Conservation (phyloP, 2,113 vertebrate genomes). For the Opisthocomus hoazin region DNA sequence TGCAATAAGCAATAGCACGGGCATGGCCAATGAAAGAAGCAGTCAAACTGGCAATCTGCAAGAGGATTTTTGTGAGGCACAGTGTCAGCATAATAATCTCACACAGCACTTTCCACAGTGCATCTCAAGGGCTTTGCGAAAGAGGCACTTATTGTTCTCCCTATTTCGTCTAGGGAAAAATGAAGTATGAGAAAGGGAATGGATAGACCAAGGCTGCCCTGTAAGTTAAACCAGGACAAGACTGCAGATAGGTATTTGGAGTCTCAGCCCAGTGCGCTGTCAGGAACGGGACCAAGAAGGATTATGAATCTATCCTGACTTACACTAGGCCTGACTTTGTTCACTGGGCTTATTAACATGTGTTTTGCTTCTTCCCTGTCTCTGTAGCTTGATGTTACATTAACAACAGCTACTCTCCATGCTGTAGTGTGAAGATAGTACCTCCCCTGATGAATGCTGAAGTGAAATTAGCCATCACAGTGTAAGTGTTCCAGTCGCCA, state of each 20-base stretch:
- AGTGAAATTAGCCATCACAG: background rate
- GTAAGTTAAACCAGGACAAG: background rate
- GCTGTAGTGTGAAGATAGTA: background rate
- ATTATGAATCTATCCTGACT: background rate
- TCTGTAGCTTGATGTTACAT: background rate
- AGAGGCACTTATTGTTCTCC: background rate
- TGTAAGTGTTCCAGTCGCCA: slow-evolving; percentile 5
- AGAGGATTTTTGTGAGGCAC: background rate
- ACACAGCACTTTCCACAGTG: background rate
- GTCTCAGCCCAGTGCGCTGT: background rate
- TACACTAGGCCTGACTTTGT: background rate
- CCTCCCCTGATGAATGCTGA: background rate
- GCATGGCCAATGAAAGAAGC: background rate
- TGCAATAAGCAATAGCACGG: background rate
- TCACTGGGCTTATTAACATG: background rate
- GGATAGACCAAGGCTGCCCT: background rate
- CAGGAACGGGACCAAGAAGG: background rate
- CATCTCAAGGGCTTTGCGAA: background rate
- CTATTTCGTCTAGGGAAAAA: background rate
- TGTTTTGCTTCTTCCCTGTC: background rate
- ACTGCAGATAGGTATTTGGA: background rate
- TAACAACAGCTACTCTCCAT: background rate
- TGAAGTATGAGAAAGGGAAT: background rate
- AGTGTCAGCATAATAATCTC: background rate
- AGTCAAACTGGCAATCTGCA: background rate